Base-by-base conservation (phyloP, 2,888 invertebrate species). In the Aromia moschata region DNA sequence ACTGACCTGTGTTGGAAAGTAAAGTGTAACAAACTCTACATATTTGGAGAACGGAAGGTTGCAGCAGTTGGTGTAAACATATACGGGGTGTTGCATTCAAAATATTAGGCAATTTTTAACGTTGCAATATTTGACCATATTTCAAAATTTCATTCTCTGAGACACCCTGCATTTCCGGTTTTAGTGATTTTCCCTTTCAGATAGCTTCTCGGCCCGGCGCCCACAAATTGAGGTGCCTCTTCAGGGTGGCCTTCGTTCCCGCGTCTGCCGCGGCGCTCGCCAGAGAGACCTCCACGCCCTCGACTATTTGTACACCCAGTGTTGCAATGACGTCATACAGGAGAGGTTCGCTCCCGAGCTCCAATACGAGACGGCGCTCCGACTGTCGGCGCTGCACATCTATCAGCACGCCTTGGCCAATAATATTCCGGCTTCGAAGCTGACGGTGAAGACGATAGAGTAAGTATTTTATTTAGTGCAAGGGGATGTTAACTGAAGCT, bases 261-360 rank as follows among this genome's bases (percentile, higher is more conserved):
- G 85, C 87, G 14, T 93, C 96, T 47, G 91, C 94, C 0, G 92
- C 92, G 2, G 91, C 90, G 56, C 82, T 96, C 49, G 91, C 94
- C 90, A 92, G 78, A 86, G 87, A 67, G 96, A 96, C 82, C 85
- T 93, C 10, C 88, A 90, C 14, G 92, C 94, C 0, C 86, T 96
- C 72, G 95, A 96, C 81, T 96, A 95, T 80, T 85, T 95, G 30
- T 95, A 92, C 81, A 86, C 89, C 78, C 95, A 95, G 83, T 94
- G 95, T 80, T 94, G 95, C 79, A 96, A 95, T 78, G 96, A 96
- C 81, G 94, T 96, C 10, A 91, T 94, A 0, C 92, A 94, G 75
- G 96, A 96, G 75, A 80, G 95, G 60, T 95, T 94, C 78, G 90
- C 94, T 0, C 93, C 94, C 0, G 96, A 96, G 76, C 84, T 96